Percentiles rank a stretch among this genome's conserved stretches.
Conservation (phyloP, 2,888 invertebrate genomes). For the Strigamia maritima region DNA sequence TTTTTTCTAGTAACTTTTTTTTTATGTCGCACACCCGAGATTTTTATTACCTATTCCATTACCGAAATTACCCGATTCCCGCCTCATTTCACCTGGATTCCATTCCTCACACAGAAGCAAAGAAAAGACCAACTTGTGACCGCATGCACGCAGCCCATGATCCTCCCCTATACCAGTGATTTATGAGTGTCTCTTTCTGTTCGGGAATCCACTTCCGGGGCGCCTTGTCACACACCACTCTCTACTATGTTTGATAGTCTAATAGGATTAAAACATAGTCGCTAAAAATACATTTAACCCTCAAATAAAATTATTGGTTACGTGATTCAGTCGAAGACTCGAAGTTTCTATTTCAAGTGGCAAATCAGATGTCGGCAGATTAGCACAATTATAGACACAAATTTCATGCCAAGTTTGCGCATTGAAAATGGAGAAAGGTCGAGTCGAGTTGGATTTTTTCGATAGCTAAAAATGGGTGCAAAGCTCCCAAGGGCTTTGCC, state of each 20-base stretch:
- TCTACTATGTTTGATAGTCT: neutral
- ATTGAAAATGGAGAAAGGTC: neutral
- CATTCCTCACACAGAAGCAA: neutral
- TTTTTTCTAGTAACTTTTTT: no score
- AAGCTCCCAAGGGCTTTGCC: constrained; percentile 4
- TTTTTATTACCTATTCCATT: constrained; percentile 4
- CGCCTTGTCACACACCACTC: neutral
- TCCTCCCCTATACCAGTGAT: neutral
- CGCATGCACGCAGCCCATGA: neutral
- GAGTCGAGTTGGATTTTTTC: neutral
- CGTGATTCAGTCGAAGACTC: no score
- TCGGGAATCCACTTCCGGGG: neutral
- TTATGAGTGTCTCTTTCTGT: neutral
- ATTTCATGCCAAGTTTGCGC: neutral
- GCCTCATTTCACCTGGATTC: neutral
- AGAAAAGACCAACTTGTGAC: neutral
- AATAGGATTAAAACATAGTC: neutral
- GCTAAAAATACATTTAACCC: neutral
- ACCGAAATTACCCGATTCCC: neutral
- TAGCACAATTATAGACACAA: neutral
- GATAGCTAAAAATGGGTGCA: neutral
- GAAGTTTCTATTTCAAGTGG: neutral
- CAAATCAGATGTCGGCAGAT: neutral
- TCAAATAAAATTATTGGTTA: no score
- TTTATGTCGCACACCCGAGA: neutral